These are phyloP conservation scores for Ctenochaetus hawaiiensis DNA, from an alignment of 2,797 vertebrate genomes.

Conservation along the genomic window DNA sequence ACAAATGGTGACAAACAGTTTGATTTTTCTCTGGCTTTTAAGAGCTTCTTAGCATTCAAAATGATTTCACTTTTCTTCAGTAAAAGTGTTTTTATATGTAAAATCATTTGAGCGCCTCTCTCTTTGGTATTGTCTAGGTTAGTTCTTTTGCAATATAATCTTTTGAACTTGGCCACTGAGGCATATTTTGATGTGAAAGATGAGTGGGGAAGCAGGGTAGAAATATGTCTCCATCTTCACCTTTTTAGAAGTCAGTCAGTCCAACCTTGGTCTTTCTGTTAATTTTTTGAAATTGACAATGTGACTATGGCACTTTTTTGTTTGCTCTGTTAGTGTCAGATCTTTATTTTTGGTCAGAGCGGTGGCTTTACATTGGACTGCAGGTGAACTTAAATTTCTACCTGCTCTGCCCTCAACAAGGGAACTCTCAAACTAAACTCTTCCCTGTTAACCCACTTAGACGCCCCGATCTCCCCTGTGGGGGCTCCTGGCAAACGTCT, in stretches of 20 bases:
- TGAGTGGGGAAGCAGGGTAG: conserved; percentile 74
- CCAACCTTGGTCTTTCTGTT: conserved; percentile 42
- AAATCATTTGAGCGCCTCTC: conserved; percentile 50
- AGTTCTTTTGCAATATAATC: conserved; percentile 61
- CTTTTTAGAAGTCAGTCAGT: conserved; percentile 54
- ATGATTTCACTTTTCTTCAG: conserved; percentile 71
- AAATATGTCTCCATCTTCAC: conserved; percentile 31
- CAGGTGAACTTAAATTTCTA: conserved; percentile 73
- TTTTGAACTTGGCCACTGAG: conserved; percentile 64
- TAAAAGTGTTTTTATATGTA: conserved; percentile 82
- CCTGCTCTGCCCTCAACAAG: conserved; percentile 61
- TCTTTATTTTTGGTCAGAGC: conserved; percentile 55
- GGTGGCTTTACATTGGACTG: conserved; percentile 59
- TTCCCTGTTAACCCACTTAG: conserved; percentile 77
- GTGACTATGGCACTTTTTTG: conserved; percentile 67
- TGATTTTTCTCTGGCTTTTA: conserved; percentile 62
- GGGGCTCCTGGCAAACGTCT: conserved; percentile 65
- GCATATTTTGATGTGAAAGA: conserved; percentile 56
- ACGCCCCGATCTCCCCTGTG: conserved; percentile 62
- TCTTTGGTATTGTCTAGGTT: conserved; percentile 62
- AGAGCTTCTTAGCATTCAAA: conserved; percentile 67
- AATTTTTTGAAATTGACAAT: conserved; percentile 61
- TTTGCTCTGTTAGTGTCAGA: conserved; percentile 45
- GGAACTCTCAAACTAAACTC: conserved; percentile 77
- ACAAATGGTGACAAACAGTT: conserved; percentile 79